Conservation (phyloP, 2,797 vertebrate species). For the Prunella strophiata region DNA sequence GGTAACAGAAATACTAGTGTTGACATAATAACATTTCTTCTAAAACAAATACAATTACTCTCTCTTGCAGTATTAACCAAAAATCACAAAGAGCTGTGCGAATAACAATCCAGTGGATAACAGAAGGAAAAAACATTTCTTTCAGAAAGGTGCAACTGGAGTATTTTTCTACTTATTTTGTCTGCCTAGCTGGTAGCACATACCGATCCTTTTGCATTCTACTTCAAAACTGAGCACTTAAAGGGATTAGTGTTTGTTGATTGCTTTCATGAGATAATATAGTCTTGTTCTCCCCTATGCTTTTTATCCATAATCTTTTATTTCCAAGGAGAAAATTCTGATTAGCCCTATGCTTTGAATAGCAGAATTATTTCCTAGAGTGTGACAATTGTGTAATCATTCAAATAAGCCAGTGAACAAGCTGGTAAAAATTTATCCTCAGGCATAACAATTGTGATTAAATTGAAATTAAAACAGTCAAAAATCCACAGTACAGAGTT, state of each 20-base stretch:
- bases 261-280: slow-evolving; percentile 54
- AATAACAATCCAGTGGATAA: neutral
- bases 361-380: slow-evolving; percentile 41
- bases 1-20: neutral
- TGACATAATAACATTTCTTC: neutral
- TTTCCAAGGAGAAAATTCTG: slow-evolving; percentile 55
- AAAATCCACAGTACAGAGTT: slow-evolving; percentile 20
- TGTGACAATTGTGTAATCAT: slow-evolving; percentile 45
- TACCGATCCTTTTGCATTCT: neutral
- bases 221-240: slow-evolving; percentile 43
- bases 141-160: neutral
- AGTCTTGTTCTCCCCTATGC: neutral
- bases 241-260: slow-evolving; percentile 57
- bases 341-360: slow-evolving; percentile 39
- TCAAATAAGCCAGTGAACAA: slow-evolving; percentile 52
- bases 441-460: slow-evolving; percentile 30
- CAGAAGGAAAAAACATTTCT: neutral
- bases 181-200: neutral
- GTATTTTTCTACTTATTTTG: slow-evolving; percentile 3
- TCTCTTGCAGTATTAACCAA: neutral
- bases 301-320: slow-evolving; percentile 47
- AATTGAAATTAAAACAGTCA: slow-evolving; percentile 18
- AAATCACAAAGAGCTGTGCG: neutral
- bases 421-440: neutral
- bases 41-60: neutral